Evolutionary conservation across 2,888 invertebrate genomes (phyloP), one percentile per base, ranked within the genome.

Genomic region (Scaptomyza cyrtandrae): DNA sequence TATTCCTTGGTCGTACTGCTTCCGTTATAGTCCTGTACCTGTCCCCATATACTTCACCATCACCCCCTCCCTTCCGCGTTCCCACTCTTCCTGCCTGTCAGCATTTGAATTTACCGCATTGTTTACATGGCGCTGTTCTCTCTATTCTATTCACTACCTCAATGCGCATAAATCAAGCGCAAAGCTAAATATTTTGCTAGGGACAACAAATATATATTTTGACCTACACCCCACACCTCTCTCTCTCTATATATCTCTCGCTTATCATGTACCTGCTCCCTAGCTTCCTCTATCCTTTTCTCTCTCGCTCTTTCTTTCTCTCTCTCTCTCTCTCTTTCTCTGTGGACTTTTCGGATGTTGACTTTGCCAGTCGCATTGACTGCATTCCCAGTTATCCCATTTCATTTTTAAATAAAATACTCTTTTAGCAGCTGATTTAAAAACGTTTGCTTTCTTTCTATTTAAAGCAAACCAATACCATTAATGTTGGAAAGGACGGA

Each of bases 121-220:
- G 85, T 86, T 86, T 84, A 70, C 81, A 62, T 72, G 75, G 54
- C 69, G 67, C 75, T 79, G 74, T 75, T 70, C 72, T 60, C 75
- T 70, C 75, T 62, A 61, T 73, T 75, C 73, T 62, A 61, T 73
- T 73, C 71, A 62, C 58, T 56, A 63, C 57, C 66, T 58, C 66
- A 78, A 71, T 53, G 64, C 69, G 82, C 88, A 86, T 86, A 86
- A 86, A 86, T 88, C 85, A 86, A 88, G 86, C 86, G 86, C 72
- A 65, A 75, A 86, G 75, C 75, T 80, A 86, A 86, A 88, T 86
- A 80, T 86, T 85, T 87, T 85, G 61, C 76, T 75, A 77, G 80
- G 71, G 83, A 80, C 88, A 86, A 79, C 79, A 86, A 88, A 86
- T 82, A 86, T 83, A 82, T 86, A 82, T 86, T 86, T 86, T 82